These are phyloP conservation scores for Micromys minutus DNA, from an alignment of 2,113 vertebrate genomes.

Conservation along the genomic window DNA sequence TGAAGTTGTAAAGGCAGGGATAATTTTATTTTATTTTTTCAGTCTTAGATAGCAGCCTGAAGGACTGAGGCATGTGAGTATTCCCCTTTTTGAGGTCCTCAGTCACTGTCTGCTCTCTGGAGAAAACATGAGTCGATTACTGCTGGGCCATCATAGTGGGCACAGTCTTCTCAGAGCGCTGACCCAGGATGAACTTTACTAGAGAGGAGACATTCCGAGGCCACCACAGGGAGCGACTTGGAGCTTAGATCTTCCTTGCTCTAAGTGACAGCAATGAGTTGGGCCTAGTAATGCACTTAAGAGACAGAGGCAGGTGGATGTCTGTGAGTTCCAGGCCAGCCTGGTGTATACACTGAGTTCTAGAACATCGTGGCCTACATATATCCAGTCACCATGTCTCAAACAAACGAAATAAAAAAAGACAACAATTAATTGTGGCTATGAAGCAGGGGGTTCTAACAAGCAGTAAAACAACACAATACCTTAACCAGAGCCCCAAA, in stretches of 20 bases:
- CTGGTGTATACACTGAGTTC: not conserved
- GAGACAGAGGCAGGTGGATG: not conserved
- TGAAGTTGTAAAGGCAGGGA: not conserved
- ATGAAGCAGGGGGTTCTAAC: not conserved
- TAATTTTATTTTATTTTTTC: constrained; percentile 55
- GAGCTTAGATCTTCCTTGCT: not conserved
- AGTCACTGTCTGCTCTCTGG: not conserved
- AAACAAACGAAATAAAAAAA: not conserved
- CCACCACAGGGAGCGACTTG: not conserved
- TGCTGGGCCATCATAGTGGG: not conserved
- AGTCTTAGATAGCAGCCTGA: not conserved
- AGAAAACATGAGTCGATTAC: constrained; percentile 25
- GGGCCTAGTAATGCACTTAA: not conserved
- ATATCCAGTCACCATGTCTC: not conserved
- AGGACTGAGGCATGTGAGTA: not conserved
- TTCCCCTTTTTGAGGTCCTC: not conserved
- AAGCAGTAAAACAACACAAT: not conserved
- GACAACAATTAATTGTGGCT: constrained; percentile 1
- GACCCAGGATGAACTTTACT: not conserved
- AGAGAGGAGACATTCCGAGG: not conserved
- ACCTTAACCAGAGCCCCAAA: not conserved
- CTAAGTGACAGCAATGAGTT: not conserved
- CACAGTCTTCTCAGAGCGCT: not conserved
- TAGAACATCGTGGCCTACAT: not conserved
- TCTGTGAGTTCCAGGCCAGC: not conserved